phyloP scores from a whole-genome alignment of 2,113 vertebrate species.

The Chionis minor region DNA sequence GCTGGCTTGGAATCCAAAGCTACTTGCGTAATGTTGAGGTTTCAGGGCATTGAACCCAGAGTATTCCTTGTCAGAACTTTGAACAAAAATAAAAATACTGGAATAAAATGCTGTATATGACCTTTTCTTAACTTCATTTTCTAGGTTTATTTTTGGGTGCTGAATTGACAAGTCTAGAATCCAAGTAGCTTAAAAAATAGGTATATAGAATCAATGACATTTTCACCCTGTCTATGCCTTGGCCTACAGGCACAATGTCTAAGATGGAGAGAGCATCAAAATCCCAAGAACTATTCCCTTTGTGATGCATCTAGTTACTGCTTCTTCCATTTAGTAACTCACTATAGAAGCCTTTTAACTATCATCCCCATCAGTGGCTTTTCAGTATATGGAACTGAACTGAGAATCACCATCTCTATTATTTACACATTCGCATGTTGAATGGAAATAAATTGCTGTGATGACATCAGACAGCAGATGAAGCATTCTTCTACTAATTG shows the following conservation, averaged over 20 bases:
- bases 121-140: slow-evolving; percentile 44
- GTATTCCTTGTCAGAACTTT: slow-evolving; percentile 39
- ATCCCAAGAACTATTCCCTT: background rate
- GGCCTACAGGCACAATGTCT: background rate
- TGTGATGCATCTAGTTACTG: background rate
- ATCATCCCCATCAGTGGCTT: background rate
- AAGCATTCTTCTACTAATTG: slow-evolving; percentile 30
- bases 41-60: slow-evolving; percentile 53
- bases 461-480: background rate
- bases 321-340: background rate
- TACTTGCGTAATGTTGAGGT: slow-evolving; percentile 60
- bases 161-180: background rate
- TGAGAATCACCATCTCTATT: background rate
- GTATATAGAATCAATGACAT: background rate
- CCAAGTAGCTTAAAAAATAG: background rate
- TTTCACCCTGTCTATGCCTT: background rate
- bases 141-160: background rate
- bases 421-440: background rate
- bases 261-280: background rate
- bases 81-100: slow-evolving; percentile 60
- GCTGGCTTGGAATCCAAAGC: slow-evolving; percentile 49
- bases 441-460: background rate
- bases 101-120: slow-evolving; percentile 32
- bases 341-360: background rate
- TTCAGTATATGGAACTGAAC: background rate